A percentile compares a stretch with the other conserved stretches of the same genome.
Evolutionary conservation across 1,140 invertebrate genomes (phyloP).

Genomic region (Drosophila lini): DNA sequence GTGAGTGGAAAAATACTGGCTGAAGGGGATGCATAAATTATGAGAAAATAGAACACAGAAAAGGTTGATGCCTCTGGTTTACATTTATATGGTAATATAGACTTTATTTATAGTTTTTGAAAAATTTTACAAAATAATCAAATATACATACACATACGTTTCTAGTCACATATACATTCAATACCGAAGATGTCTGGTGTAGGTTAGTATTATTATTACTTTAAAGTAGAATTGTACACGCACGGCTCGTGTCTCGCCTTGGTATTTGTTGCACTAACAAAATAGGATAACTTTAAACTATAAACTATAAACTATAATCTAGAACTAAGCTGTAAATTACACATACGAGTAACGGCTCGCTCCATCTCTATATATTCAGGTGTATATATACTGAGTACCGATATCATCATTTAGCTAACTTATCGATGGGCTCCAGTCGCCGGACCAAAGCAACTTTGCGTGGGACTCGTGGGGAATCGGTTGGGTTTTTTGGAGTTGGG

Average conservation of each 20-base stretch:
- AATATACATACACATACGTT: conserved; percentile 82
- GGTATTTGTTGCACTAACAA: conserved; percentile 54
- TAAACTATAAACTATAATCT: conserved; percentile 24
- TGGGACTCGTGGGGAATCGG: conserved; percentile 17
- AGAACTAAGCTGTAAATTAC: conserved; percentile 71
- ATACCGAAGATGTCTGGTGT: conserved; percentile 73
- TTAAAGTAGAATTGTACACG: conserved; percentile 64
- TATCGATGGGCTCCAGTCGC: conserved; percentile 53
- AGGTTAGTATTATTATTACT: conserved; percentile 55
- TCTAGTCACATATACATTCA: conserved; percentile 83
- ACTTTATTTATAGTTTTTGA: conserved; percentile 84
- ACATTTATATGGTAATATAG: conserved; percentile 83
- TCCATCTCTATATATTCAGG: conserved; percentile 43
- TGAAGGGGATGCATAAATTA: conserved; percentile 38
- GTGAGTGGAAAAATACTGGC: conserved; percentile 32
- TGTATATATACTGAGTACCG: conserved; percentile 44
- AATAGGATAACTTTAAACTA: conserved; percentile 44
- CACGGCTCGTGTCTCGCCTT: conserved; percentile 14
- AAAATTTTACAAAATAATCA: conserved; percentile 84
- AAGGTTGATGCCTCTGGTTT: conserved; percentile 37
- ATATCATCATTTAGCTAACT: conserved; percentile 57
- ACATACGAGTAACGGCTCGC: conserved; percentile 66
- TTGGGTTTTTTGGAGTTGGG: not conserved
- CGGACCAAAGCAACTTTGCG: conserved; percentile 52
- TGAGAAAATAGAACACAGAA: conserved; percentile 31